Percentiles rank a stretch among this genome's conserved stretches.
Evolutionary conservation across 2,888 invertebrate genomes (phyloP).

Genomic region (Cerceris ruficornis): DNA sequence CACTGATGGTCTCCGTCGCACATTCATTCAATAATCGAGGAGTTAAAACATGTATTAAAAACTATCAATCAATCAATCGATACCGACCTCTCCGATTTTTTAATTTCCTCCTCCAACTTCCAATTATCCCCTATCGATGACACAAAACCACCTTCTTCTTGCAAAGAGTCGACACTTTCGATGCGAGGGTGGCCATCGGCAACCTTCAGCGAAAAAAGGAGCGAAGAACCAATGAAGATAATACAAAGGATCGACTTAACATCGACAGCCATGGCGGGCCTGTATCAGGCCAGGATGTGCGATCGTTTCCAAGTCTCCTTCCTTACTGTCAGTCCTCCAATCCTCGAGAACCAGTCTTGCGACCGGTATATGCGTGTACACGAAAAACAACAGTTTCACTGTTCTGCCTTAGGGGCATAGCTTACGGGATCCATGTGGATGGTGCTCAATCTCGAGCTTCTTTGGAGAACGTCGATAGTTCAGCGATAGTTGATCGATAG

Average conservation of each 20-base stretch:
- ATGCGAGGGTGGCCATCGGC: conserved; percentile 24
- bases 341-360: conserved; percentile 40
- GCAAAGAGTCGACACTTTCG: conserved; percentile 10
- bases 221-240: conserved; percentile 26
- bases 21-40: no score
- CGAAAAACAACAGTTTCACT: conserved; percentile 66
- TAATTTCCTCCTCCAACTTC: no score
- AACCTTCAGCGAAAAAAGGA: conserved; percentile 15
- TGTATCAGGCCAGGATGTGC: conserved; percentile 44
- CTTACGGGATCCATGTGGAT: conserved; percentile 58
- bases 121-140: no score
- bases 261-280: conserved; percentile 59
- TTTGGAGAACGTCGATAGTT: not conserved
- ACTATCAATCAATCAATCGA: no score
- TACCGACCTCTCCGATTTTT: no score
- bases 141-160: no score
- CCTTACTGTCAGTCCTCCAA: conserved; percentile 61
- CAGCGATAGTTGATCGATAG: conserved; percentile 18
- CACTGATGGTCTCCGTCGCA: no score
- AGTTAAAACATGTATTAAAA: no score
- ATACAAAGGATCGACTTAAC: conserved; percentile 40
- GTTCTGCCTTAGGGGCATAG: conserved; percentile 46
- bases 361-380: conserved; percentile 44
- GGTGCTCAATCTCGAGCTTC: conserved; percentile 33
- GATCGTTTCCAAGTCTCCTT: conserved; percentile 57